Evolutionary conservation across 2,797 vertebrate species (phyloP).

Genomic region (Myotis planiceps): DNA sequence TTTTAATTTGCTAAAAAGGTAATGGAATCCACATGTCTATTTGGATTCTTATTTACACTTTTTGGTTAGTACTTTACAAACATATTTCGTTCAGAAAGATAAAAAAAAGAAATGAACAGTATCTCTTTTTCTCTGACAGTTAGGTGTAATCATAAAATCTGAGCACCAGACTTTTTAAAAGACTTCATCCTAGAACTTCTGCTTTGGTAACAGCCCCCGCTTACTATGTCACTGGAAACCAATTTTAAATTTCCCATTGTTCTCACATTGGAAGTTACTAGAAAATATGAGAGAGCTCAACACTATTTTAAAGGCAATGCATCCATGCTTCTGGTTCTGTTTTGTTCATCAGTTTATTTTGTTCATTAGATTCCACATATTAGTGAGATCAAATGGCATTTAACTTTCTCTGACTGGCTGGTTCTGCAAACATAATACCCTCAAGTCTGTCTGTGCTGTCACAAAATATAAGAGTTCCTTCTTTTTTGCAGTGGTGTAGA

Average conservation of each 20-base stretch:
- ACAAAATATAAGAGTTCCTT: too few relatives aligned
- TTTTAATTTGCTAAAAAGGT: background rate
- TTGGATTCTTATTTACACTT: background rate
- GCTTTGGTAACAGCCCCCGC: background rate
- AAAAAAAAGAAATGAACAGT: background rate
- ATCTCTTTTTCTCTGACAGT: background rate
- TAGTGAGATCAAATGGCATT: too few relatives aligned
- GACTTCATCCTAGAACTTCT: background rate
- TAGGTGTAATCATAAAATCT: background rate
- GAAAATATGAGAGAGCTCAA: background rate
- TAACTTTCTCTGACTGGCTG: too few relatives aligned
- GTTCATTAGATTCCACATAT: too few relatives aligned
- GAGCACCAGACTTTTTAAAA: slow-evolving; percentile 24
- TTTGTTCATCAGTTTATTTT: too few relatives aligned
- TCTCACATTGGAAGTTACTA: background rate
- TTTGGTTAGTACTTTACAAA: background rate
- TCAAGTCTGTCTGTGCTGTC: too few relatives aligned
- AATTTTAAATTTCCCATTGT: background rate
- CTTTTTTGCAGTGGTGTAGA: too few relatives aligned
- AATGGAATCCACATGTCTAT: background rate
- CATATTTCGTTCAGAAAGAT: background rate
- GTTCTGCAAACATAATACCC: too few relatives aligned
- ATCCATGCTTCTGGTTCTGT: too few relatives aligned
- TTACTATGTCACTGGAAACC: background rate
- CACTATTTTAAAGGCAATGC: background rate